phyloP scores from a whole-genome alignment of 2,113 vertebrate genomes.

The Gobius niger region DNA sequence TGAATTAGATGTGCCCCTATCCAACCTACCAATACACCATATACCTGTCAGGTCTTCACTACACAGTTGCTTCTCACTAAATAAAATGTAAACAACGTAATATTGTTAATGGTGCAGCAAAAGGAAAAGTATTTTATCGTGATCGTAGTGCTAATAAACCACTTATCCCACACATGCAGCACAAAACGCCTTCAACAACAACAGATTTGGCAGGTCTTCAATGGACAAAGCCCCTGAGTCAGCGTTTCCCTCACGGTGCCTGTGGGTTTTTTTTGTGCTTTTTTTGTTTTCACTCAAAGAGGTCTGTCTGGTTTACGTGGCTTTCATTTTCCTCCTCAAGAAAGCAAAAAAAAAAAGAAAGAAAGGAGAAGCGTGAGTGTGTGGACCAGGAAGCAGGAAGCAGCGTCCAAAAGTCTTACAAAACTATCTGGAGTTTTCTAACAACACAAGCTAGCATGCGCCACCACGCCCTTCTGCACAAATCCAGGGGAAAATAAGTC shows the following conservation, averaged over 20 bases:
- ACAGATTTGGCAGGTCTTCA: neutral
- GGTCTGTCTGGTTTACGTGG: slow-evolving; percentile 25
- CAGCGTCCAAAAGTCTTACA: neutral
- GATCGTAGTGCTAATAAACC: too few species aligned
- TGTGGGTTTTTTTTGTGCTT: too few species aligned
- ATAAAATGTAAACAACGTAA: too few species aligned
- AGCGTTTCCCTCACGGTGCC: neutral
- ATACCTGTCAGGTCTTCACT: too few species aligned
- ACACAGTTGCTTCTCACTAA: too few species aligned
- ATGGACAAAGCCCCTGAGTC: neutral
- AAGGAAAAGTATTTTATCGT: too few species aligned
- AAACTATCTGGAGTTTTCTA: neutral
- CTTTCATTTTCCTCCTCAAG: slow-evolving; percentile 11
- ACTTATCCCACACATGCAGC: too few species aligned
- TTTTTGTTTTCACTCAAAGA: slow-evolving; percentile 28
- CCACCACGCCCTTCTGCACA: slow-evolving; percentile 36
- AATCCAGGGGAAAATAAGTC: neutral
- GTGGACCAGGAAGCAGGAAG: slow-evolving; percentile 31
- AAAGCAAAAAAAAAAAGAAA: neutral
- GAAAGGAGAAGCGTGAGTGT: neutral
- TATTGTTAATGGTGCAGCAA: too few species aligned
- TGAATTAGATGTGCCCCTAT: too few species aligned
- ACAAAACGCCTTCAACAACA: too few species aligned
- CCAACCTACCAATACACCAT: too few species aligned
- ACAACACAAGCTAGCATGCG: neutral